These are phyloP conservation scores for Spodoptera exigua DNA, from an alignment of 2,888 invertebrate species.

Conservation along the genomic window DNA sequence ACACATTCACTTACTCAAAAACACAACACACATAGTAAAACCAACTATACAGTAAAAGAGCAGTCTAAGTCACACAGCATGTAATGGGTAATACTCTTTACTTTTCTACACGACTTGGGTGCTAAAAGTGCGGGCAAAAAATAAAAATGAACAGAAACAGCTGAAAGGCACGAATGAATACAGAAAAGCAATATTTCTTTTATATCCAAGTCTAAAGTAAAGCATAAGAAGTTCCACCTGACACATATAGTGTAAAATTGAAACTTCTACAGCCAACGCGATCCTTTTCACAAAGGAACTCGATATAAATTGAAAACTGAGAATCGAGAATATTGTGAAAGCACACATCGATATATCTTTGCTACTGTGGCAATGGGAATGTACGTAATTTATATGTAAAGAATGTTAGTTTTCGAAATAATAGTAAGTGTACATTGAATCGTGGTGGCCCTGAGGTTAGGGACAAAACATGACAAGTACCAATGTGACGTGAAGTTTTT, in stretches of 20 bases:
- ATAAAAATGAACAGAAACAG: constrained; percentile 24
- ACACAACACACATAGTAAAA: no score
- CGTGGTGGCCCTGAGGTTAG: no score
- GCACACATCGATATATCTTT: constrained; percentile 58
- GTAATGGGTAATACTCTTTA: no score
- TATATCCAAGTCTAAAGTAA: constrained; percentile 44
- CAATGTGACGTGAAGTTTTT: no score
- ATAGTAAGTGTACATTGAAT: constrained; percentile 13
- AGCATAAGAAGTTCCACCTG: constrained; percentile 43
- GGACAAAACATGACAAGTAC: no score
- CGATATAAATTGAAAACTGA: constrained; percentile 72
- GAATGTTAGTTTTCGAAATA: constrained; percentile 46
- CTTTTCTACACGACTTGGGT: constrained; percentile 4
- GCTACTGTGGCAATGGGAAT: constrained; percentile 44
- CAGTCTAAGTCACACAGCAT: no score
- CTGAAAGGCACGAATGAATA: constrained; percentile 39
- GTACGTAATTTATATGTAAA: constrained; percentile 46
- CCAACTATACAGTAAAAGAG: no score
- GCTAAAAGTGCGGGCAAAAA: constrained; percentile 2
- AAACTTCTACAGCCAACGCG: constrained; percentile 56
- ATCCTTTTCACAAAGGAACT: constrained; percentile 69
- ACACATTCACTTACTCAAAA: no score
- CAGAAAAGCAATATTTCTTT: constrained; percentile 48
- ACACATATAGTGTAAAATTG: constrained; percentile 64
- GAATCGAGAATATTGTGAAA: constrained; percentile 66